A percentile compares a stretch with the other conserved stretches of the same genome.
phyloP scores from a whole-genome alignment of 1,140 invertebrate species.

The Pachypsylla venusta region DNA sequence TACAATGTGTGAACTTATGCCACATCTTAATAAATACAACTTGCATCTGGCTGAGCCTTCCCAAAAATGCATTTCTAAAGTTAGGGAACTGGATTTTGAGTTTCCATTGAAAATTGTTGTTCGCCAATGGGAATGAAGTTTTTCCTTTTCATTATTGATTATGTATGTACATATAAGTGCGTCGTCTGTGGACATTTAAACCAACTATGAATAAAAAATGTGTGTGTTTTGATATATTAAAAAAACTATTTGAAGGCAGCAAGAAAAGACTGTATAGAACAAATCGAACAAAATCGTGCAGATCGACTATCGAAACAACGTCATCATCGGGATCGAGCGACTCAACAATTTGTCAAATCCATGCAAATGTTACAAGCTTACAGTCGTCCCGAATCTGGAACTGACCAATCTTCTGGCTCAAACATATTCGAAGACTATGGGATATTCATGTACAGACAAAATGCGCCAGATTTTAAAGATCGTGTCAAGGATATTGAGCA shows the following conservation, averaged over 20 bases:
- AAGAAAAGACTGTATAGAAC: slow-evolving; percentile 45
- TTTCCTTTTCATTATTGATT: too few relatives aligned
- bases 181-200: too few relatives aligned
- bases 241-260: slow-evolving; percentile 7
- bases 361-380: slow-evolving; percentile 59
- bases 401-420: slow-evolving; percentile 32
- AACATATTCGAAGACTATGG: slow-evolving; percentile 45
- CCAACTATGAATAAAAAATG: not conserved
- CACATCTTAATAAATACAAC: too few relatives aligned
- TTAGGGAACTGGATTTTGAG: too few relatives aligned
- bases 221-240: not conserved
- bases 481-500: slow-evolving; percentile 59
- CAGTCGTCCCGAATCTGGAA: slow-evolving; percentile 38
- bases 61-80: too few relatives aligned
- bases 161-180: too few relatives aligned
- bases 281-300: slow-evolving; percentile 47
- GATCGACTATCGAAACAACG: not conserved
- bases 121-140: too few relatives aligned
- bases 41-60: too few relatives aligned
- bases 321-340: slow-evolving; percentile 36
- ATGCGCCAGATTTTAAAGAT: slow-evolving; percentile 55
- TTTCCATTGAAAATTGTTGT: too few relatives aligned
- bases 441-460: slow-evolving; percentile 55
- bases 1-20: too few relatives aligned
- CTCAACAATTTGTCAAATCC: slow-evolving; percentile 53